Conservation (phyloP, 2,113 vertebrate species). For the Nestor notabilis region DNA sequence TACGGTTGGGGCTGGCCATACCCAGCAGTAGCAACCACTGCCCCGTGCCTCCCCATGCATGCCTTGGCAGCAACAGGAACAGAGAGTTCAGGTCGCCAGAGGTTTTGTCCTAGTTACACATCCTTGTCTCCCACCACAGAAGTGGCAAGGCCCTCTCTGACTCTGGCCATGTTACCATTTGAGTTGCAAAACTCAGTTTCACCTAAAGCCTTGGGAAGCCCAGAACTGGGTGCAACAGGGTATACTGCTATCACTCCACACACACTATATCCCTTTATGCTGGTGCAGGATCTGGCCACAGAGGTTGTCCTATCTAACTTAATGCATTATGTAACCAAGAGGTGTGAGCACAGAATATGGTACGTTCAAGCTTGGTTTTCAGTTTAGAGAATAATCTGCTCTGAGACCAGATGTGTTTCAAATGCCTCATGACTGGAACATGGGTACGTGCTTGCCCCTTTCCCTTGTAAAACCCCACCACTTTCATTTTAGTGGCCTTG, state of each 20-base stretch:
- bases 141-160: background rate
- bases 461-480: background rate
- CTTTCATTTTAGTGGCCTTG: background rate
- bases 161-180: background rate
- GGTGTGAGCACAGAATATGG: background rate
- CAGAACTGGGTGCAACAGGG: background rate
- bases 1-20: background rate
- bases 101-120: background rate
- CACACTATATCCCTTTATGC: background rate
- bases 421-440: background rate
- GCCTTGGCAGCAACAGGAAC: background rate
- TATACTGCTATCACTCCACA: background rate
- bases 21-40: background rate
- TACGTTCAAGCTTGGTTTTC: background rate
- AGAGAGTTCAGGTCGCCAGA: background rate
- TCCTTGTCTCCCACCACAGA: background rate
- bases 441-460: background rate
- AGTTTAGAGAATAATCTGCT: background rate
- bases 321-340: background rate
- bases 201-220: background rate
- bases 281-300: background rate
- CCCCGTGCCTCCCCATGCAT: fast-evolving
- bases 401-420: background rate
- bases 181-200: background rate
- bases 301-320: background rate